Conservation (phyloP, 2,888 invertebrate genomes). For the Hyles lineata region DNA sequence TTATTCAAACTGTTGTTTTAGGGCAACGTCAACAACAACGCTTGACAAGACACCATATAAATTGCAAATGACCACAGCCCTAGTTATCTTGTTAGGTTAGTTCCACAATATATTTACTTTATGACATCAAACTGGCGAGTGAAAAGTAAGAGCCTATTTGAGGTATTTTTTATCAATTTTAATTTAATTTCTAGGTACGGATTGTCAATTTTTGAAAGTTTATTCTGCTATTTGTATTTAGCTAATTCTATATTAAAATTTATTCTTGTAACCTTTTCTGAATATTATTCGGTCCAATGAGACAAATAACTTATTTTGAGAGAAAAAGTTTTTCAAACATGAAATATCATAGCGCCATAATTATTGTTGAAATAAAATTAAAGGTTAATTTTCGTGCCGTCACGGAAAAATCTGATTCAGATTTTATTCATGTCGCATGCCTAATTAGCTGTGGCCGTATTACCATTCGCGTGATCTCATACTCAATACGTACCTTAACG, state of each 20-base stretch:
- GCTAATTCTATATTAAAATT: too few relatives aligned
- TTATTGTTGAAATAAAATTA: slow-evolving; percentile 1
- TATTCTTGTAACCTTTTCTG: too few relatives aligned
- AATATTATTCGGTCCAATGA: not conserved
- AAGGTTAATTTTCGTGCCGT: not conserved
- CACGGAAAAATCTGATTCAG: not conserved
- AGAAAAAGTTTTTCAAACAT: not conserved
- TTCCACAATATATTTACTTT: slow-evolving; percentile 29
- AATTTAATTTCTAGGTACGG: too few relatives aligned
- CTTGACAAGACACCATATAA: slow-evolving; percentile 65
- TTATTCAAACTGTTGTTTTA: slow-evolving; percentile 69
- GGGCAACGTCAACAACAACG: slow-evolving; percentile 60
- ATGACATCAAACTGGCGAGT: not conserved
- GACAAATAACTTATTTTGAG: not conserved
- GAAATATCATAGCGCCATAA: not conserved
- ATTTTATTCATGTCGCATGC: slow-evolving; percentile 18
- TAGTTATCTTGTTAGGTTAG: slow-evolving; percentile 44
- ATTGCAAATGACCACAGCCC: slow-evolving; percentile 62
- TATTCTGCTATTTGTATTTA: too few relatives aligned
- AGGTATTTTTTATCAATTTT: too few relatives aligned
- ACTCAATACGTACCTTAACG: not conserved
- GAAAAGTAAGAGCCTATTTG: too few relatives aligned
- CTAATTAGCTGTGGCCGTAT: not conserved
- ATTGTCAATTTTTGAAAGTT: too few relatives aligned
- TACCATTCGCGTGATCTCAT: not conserved